These are phyloP conservation scores for Drosophila pseudotakahashii DNA, from an alignment of 2,888 invertebrate species.

Conservation along the genomic window DNA sequence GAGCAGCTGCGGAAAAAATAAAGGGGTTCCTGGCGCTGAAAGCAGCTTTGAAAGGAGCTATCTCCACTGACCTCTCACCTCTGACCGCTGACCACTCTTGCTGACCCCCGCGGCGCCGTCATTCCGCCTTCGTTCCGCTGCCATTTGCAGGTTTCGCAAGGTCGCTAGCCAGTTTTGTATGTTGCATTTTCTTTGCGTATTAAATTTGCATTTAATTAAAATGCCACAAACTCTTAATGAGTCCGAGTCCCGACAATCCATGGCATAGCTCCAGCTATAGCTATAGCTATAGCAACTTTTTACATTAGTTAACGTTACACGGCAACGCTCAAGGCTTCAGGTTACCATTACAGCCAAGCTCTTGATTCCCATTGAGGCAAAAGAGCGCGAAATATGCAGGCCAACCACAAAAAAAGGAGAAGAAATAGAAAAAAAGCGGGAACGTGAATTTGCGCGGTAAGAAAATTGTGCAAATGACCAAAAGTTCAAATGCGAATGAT, in stretches of 20 bases:
- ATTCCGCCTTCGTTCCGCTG: slow-evolving; percentile 29
- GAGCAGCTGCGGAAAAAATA: neutral
- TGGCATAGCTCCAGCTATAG: neutral
- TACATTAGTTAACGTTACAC: slow-evolving; percentile 54
- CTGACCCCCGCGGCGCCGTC: slow-evolving; percentile 25
- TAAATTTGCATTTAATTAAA: slow-evolving; percentile 61
- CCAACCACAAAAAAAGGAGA: slow-evolving; percentile 9
- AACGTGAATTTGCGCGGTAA: neutral
- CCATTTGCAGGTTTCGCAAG: slow-evolving; percentile 8
- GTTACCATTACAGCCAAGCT: slow-evolving; percentile 28
- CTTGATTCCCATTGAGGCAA: slow-evolving; percentile 52
- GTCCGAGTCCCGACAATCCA: slow-evolving; percentile 26
- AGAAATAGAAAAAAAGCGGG: neutral
- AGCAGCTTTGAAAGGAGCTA: slow-evolving; percentile 36
- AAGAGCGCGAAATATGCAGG: slow-evolving; percentile 50
- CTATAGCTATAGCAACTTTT: slow-evolving; percentile 33
- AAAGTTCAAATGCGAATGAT: slow-evolving; percentile 56
- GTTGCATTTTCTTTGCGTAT: slow-evolving; percentile 53
- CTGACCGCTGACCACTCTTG: neutral
- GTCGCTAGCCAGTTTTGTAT: slow-evolving; percentile 21
- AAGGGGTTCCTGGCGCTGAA: slow-evolving; percentile 2
- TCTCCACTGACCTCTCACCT: slow-evolving; percentile 5
- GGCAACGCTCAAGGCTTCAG: slow-evolving; percentile 48
- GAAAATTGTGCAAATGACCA: slow-evolving; percentile 53
- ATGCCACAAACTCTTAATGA: slow-evolving; percentile 58